A percentile compares a stretch with the other conserved stretches of the same genome.
phyloP scores from a whole-genome alignment of 37 sponge, comb jelly and placozoan species.

The Chondrosia reniformis region DNA sequence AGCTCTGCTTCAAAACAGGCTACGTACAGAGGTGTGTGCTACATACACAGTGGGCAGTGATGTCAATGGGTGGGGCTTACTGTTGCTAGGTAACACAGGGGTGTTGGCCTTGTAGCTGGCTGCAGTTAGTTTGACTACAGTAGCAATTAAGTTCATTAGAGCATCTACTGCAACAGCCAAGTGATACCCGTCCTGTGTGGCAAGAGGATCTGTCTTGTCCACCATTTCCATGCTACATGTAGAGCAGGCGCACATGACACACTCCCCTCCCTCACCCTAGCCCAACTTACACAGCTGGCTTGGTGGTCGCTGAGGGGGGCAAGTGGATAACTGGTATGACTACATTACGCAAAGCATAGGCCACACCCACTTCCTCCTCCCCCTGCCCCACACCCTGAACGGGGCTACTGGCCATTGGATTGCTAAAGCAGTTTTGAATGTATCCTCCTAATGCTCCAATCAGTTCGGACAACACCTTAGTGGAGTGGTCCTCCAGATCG shows the following conservation, averaged over 20 bases:
- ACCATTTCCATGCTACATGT: constrained; percentile 71
- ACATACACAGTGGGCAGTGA: not conserved
- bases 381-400: too few relatives aligned
- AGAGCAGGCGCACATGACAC: not conserved
- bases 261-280: not conserved
- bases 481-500: constrained; percentile 92
- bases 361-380: not conserved
- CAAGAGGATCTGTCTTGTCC: constrained; percentile 76
- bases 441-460: constrained; percentile 77
- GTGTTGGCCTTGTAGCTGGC: constrained; percentile 3
- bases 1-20: constrained; percentile 23
- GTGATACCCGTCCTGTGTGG: constrained; percentile 64
- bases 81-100: not conserved
- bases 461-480: constrained; percentile 84
- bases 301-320: constrained; percentile 9
- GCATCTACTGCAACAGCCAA: constrained; percentile 70
- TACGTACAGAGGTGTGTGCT: not conserved
- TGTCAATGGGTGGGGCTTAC: not conserved
- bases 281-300: constrained; percentile 20
- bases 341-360: not conserved
- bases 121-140: constrained; percentile 40
- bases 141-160: constrained; percentile 63
- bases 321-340: not conserved
- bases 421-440: constrained; percentile 74
- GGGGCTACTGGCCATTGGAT: not conserved